phyloP scores from a whole-genome alignment of 2,113 vertebrate genomes.

The Oryzias curvinotus region DNA sequence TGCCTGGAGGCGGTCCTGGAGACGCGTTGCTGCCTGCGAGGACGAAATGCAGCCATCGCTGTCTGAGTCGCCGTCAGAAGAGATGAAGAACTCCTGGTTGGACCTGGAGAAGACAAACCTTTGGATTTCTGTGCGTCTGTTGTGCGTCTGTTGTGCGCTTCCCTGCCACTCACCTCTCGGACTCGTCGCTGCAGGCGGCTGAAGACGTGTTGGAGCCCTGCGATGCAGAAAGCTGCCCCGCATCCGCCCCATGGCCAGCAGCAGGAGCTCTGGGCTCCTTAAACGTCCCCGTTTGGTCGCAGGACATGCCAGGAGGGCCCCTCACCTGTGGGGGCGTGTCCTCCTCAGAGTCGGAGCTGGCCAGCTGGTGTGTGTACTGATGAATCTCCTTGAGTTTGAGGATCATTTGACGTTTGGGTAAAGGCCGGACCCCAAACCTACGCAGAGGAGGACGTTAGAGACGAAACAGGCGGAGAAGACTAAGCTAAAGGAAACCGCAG shows the following conservation, averaged over 20 bases:
- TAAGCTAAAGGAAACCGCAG: constrained; percentile 13
- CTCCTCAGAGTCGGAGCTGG: constrained; percentile 81
- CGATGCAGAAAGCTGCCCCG: constrained; percentile 66
- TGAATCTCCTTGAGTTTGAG: constrained; percentile 97
- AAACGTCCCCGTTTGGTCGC: constrained; percentile 35
- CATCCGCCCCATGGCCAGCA: constrained; percentile 34
- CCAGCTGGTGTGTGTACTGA: constrained; percentile 89
- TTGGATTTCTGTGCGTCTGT: not conserved
- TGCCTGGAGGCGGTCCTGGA: constrained; percentile 75
- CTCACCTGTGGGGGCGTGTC: constrained; percentile 41
- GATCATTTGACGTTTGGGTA: constrained; percentile 95
- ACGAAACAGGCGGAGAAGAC: constrained; percentile 7
- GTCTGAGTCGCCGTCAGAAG: constrained; percentile 75
- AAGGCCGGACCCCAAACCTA: constrained; percentile 91
- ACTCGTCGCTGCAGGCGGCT: constrained; percentile 76
- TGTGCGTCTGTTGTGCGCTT: not conserved
- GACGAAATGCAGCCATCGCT: constrained; percentile 73
- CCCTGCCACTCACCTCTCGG: constrained; percentile 63
- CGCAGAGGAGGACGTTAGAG: not conserved
- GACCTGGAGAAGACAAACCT: constrained; percentile 50
- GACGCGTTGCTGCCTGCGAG: constrained; percentile 76
- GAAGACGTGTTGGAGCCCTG: constrained; percentile 82
- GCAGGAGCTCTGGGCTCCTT: constrained; percentile 58
- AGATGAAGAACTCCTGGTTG: constrained; percentile 76
- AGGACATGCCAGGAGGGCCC: constrained; percentile 3